These are phyloP conservation scores for Apotomis capreana DNA, from an alignment of 2,888 invertebrate species.

Conservation along the genomic window DNA sequence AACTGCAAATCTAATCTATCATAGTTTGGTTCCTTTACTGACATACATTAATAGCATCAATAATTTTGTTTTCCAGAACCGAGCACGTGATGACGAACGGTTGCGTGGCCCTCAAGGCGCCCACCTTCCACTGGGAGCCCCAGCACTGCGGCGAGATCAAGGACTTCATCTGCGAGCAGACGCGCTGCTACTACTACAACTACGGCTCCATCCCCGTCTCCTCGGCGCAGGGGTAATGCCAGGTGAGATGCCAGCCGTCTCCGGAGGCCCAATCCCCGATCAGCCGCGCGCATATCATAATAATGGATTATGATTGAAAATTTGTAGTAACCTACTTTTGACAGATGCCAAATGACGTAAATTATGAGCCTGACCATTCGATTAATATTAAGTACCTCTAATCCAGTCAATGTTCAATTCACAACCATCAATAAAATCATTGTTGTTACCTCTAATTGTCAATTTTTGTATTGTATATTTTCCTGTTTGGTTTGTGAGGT, in stretches of 20 bases:
- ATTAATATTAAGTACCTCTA: too few relatives aligned
- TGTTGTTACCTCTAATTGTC: too few relatives aligned
- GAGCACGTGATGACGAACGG: conserved; percentile 85
- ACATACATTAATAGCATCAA: neutral
- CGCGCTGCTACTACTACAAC: conserved; percentile 95
- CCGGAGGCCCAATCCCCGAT: conserved; percentile 80
- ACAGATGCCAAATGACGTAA: too few relatives aligned
- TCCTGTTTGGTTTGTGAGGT: too few relatives aligned
- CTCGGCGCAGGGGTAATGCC: conserved; percentile 95
- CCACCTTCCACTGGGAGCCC: conserved; percentile 91
- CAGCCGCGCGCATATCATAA: conserved; percentile 67
- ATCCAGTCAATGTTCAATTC: too few relatives aligned
- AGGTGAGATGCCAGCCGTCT: conserved; percentile 88
- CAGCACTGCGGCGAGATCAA: conserved; percentile 92
- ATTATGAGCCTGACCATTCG: too few relatives aligned
- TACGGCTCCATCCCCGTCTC: conserved; percentile 95
- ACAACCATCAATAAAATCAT: too few relatives aligned
- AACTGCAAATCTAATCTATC: neutral
- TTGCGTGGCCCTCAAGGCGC: conserved; percentile 90
- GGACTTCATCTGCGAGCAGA: conserved; percentile 95
- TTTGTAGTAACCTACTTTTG: too few relatives aligned
- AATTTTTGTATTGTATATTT: too few relatives aligned
- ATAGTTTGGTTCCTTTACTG: neutral
- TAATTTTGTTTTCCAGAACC: conserved; percentile 80
- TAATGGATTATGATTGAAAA: neutral